Evolutionary conservation across 2,888 invertebrate species (phyloP), one percentile per base, ranked within the genome.

Genomic region (Caenorhabditis sp.): DNA sequence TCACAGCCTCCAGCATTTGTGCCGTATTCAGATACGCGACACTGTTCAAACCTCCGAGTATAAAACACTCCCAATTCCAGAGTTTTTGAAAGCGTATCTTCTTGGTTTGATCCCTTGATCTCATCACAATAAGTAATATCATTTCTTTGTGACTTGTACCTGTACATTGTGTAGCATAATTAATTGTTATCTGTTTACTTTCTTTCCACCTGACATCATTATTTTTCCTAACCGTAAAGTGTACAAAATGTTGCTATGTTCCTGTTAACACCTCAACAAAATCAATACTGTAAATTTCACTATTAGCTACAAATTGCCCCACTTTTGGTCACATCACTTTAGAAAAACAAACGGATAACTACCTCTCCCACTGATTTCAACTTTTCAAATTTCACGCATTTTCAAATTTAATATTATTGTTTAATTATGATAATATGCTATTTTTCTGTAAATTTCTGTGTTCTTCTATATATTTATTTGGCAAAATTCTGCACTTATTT

Each of bases 21-120:
- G 84, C 71, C 87, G 90, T 40, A 67, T 86, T 18, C 65, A 77
- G 51, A 72, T 90, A 40, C 82, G 90, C 1, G 78, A 85, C 40
- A 79, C 64, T 2, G 35, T 88, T 2, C 70, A 80, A 44, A 84
- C 85, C 20, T 77, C 80, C 11, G 78, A 80, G 35, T 82, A 88
- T 64, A 67, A 83, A 37, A 55, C 71, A 1, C 79, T 90, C 24
- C 86, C 83, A 24, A 78, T 90, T 15, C 87, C 89, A 2, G 51
- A 72, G 15, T 80, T 72, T 22, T 56, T 88, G 32, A 84, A 86
- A 40, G 65, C 70, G 35, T 89, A 88, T 58, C 76, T 90, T 18
- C 85, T 89, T 40, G 90, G 90, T 11, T 50, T 86, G 28, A 83
- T 83, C 61, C 80, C 79, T 53, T 85, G 65, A 70, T 51, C 35